Conservation (phyloP, 2,888 invertebrate genomes). For the Hypomecis atomaria region DNA sequence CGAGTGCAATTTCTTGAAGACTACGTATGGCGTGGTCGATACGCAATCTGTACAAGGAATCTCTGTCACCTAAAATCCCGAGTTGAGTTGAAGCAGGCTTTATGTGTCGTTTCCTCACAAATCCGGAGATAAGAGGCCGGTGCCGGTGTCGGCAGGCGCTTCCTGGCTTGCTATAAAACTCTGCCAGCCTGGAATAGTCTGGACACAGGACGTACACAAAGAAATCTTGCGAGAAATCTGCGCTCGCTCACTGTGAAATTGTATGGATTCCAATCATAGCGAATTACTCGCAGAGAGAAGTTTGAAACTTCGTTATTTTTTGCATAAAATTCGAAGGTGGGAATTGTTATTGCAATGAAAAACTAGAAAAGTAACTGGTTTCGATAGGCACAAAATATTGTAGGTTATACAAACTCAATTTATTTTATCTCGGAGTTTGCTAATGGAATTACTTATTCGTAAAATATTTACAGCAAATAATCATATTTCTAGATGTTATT, state of each 20-base stretch:
- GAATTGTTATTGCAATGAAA: conserved; percentile 17
- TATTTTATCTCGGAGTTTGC: not conserved
- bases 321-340: conserved; percentile 34
- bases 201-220: conserved; percentile 48
- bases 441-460: not conserved
- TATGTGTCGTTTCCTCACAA: conserved; percentile 69
- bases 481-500: not conserved
- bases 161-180: conserved; percentile 50
- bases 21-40: conserved; percentile 50
- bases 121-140: conserved; percentile 64
- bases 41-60: conserved; percentile 57
- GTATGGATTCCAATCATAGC: conserved; percentile 56
- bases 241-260: conserved; percentile 61
- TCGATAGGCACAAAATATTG: not conserved
- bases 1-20: conserved; percentile 43
- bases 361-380: not conserved
- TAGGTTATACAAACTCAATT: not conserved
- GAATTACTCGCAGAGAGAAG: conserved; percentile 49
- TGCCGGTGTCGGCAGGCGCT: conserved; percentile 49
- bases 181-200: conserved; percentile 45
- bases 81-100: conserved; percentile 63
- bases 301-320: conserved; percentile 48
- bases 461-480: not conserved
- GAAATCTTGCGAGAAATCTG: conserved; percentile 55
- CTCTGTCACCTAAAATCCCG: conserved; percentile 59